A percentile compares a stretch with the other conserved stretches of the same genome.
Evolutionary conservation across 2,797 vertebrate species (phyloP).

Genomic region (Meriones psammophilus): DNA sequence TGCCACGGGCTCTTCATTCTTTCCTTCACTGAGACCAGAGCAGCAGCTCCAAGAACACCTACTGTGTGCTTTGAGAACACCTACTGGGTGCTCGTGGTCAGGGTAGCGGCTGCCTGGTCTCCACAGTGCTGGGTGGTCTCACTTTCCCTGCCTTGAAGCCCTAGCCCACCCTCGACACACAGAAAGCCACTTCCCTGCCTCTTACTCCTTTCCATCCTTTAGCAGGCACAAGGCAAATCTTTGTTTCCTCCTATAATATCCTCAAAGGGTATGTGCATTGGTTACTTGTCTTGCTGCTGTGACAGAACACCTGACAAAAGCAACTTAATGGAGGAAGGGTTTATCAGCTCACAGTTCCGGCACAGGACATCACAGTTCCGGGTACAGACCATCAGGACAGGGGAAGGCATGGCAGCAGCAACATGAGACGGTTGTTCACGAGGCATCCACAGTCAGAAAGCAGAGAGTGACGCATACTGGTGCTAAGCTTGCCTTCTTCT

Average conservation of each 20-base stretch:
- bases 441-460: neutral
- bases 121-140: neutral
- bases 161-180: neutral
- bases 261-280: neutral
- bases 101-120: neutral
- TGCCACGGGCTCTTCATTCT: neutral
- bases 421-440: neutral
- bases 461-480: neutral
- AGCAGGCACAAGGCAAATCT: neutral
- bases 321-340: neutral
- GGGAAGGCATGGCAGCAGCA: neutral
- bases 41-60: neutral
- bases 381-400: no score
- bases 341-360: neutral
- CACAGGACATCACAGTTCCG: neutral
- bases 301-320: neutral
- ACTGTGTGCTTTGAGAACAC: constrained; percentile 6
- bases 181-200: neutral
- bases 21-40: neutral
- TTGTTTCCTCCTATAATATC: neutral
- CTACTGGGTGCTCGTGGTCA: neutral
- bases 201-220: neutral
- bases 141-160: neutral
- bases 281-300: neutral
- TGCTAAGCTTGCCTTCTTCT: neutral